These are phyloP conservation scores for Atopsyche davidsoni DNA, from an alignment of 1,140 invertebrate species.

Conservation along the genomic window DNA sequence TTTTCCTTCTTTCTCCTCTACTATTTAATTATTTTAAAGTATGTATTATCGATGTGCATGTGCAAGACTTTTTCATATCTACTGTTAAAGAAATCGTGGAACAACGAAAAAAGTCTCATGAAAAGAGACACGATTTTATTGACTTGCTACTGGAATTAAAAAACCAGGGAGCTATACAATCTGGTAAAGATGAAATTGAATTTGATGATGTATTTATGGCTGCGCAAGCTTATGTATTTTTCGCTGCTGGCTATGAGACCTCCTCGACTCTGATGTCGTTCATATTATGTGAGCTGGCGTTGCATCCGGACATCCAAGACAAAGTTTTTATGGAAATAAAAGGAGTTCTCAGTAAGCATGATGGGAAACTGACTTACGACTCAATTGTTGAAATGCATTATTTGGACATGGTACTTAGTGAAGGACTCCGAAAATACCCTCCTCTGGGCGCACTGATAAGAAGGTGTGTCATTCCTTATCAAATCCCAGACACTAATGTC, in stretches of 20 bases:
- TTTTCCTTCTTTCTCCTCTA: neutral
- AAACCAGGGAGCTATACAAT: no score
- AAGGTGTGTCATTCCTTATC: constrained; percentile 5
- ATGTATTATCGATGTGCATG: constrained; percentile 26
- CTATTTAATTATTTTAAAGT: constrained; percentile 4
- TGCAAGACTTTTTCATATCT: constrained; percentile 6
- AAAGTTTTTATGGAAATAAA: constrained; percentile 46
- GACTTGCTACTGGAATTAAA: constrained; percentile 51
- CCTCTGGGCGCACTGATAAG: constrained; percentile 1
- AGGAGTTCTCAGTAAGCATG: constrained; percentile 29
- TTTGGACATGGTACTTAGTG: constrained; percentile 32
- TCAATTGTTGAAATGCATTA: constrained; percentile 41
- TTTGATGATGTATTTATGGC: constrained; percentile 29
- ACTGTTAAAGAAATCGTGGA: constrained; percentile 9
- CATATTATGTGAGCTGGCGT: constrained; percentile 42
- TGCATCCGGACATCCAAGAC: constrained; percentile 47
- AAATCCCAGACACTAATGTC: constrained; percentile 12
- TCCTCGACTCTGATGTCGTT: constrained; percentile 43
- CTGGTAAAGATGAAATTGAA: neutral
- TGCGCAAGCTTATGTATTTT: constrained; percentile 41
- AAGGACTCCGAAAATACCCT: constrained; percentile 18
- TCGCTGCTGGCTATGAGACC: constrained; percentile 51
- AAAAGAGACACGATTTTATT: constrained; percentile 48
- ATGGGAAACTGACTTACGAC: constrained; percentile 39
- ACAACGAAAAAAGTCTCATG: constrained; percentile 32